Evolutionary conservation across 2,888 invertebrate species (phyloP).

Genomic region (Zaprionus obscuricornis): DNA sequence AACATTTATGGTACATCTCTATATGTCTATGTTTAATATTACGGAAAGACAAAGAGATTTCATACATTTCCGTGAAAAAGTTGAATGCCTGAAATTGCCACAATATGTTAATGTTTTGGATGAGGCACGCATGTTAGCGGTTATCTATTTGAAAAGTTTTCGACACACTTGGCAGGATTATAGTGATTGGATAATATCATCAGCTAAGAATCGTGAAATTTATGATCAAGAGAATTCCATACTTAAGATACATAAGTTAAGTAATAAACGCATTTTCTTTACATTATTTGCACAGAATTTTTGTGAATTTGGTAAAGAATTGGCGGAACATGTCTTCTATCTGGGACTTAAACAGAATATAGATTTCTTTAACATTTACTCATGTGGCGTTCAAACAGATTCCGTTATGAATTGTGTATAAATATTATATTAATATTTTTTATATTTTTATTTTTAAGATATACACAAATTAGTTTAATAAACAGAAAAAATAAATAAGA

Average conservation of each 20-base stretch:
- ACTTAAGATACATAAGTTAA: conserved; percentile 66
- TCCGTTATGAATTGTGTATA: conserved; percentile 51
- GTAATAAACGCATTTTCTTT: conserved; percentile 78
- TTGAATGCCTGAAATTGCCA: conserved; percentile 79
- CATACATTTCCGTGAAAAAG: conserved; percentile 67
- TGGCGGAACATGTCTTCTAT: conserved; percentile 81
- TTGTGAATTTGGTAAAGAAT: conserved; percentile 80
- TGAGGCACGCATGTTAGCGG: conserved; percentile 78
- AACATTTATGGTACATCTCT: conserved; percentile 79
- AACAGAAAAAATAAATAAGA: too few species aligned
- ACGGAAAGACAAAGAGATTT: conserved; percentile 73
- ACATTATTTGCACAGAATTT: conserved; percentile 81
- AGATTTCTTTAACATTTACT: conserved; percentile 75
- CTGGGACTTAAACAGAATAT: conserved; percentile 76
- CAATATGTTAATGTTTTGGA: conserved; percentile 77
- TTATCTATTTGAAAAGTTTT: conserved; percentile 80
- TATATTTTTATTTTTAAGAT: background rate
- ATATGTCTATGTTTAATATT: conserved; percentile 80
- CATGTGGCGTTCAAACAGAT: conserved; percentile 71
- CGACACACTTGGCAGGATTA: conserved; percentile 78
- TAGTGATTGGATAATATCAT: conserved; percentile 66
- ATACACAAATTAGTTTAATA: too few species aligned
- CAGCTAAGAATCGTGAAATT: conserved; percentile 53
- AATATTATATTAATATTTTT: background rate
- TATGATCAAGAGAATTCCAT: conserved; percentile 78